phyloP scores from a whole-genome alignment of 2,797 vertebrate genomes.

The Dermochelys coriacea region DNA sequence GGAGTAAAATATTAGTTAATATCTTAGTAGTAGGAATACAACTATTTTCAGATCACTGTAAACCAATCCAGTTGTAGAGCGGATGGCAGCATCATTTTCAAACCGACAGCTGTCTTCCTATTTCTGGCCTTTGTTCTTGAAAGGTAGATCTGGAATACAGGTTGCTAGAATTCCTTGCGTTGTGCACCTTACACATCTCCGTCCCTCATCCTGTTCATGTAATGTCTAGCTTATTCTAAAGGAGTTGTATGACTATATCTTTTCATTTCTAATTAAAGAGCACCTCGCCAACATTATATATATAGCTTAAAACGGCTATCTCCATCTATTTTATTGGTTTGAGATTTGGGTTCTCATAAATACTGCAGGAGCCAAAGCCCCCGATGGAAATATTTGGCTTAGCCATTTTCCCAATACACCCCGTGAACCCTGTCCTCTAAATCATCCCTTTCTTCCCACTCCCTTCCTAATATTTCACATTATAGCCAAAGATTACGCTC shows the following conservation, averaged over 20 bases:
- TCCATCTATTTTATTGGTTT: not conserved
- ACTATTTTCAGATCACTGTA: not conserved
- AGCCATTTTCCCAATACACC: rapidly evolving
- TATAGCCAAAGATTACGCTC: not conserved
- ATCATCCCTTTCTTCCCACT: not conserved
- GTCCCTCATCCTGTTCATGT: not conserved
- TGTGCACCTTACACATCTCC: not conserved
- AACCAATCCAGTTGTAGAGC: not conserved
- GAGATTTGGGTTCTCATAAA: not conserved
- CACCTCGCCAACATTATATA: not conserved
- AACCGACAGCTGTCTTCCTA: not conserved
- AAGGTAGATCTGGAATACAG: not conserved
- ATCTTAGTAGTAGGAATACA: not conserved
- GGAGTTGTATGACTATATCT: not conserved
- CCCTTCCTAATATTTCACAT: not conserved
- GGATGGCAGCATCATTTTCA: not conserved
- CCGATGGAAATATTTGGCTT: too few species aligned
- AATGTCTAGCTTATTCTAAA: not conserved
- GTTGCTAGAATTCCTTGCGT: not conserved
- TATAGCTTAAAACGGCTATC: not conserved
- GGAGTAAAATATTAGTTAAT: not conserved
- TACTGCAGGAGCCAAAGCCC: not conserved
- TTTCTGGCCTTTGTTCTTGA: not conserved
- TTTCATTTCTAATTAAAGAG: not conserved
- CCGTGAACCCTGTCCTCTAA: not conserved